phyloP scores from a whole-genome alignment of 2,888 invertebrate genomes.

The Digitonthophagus gazella region DNA sequence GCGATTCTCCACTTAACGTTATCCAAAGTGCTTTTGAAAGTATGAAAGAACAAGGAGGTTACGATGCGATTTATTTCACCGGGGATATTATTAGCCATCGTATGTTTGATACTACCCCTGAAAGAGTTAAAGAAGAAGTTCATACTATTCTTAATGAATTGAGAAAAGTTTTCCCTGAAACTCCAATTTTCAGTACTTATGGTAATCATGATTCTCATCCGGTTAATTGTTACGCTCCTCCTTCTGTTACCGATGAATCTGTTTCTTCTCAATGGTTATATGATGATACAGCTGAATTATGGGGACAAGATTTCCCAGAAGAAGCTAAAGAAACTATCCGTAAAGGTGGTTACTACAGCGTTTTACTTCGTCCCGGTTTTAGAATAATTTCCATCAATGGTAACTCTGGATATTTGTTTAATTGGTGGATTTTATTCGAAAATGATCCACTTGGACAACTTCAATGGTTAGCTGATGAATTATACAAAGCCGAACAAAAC shows the following conservation, averaged over 20 bases:
- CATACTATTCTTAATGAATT: conserved; percentile 52
- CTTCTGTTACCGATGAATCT: conserved; percentile 30
- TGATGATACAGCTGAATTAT: conserved; percentile 66
- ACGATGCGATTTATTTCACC: conserved; percentile 72
- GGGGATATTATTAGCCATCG: conserved; percentile 86
- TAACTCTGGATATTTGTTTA: conserved; percentile 72
- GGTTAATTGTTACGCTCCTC: conserved; percentile 56
- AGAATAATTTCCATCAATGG: conserved; percentile 77
- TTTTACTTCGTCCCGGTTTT: conserved; percentile 66
- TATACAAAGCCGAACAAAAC: conserved; percentile 68
- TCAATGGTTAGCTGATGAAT: conserved; percentile 73
- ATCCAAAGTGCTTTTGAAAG: conserved; percentile 57
- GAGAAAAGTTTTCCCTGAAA: conserved; percentile 52
- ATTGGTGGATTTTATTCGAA: conserved; percentile 56
- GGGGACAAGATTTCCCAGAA: conserved; percentile 67
- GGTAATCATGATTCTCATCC: conserved; percentile 75
- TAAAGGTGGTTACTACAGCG: conserved; percentile 76
- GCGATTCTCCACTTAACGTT: conserved; percentile 71
- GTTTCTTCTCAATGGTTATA: conserved; percentile 75
- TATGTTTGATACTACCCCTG: conserved; percentile 76
- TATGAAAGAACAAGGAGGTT: conserved; percentile 44
- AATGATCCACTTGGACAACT: conserved; percentile 73
- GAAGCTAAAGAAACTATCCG: conserved; percentile 60
- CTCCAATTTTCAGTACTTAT: conserved; percentile 58
- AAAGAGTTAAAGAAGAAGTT: conserved; percentile 61